These are phyloP conservation scores for Tricholaema leucomelas DNA, from an alignment of 2,113 vertebrate genomes.

Conservation along the genomic window DNA sequence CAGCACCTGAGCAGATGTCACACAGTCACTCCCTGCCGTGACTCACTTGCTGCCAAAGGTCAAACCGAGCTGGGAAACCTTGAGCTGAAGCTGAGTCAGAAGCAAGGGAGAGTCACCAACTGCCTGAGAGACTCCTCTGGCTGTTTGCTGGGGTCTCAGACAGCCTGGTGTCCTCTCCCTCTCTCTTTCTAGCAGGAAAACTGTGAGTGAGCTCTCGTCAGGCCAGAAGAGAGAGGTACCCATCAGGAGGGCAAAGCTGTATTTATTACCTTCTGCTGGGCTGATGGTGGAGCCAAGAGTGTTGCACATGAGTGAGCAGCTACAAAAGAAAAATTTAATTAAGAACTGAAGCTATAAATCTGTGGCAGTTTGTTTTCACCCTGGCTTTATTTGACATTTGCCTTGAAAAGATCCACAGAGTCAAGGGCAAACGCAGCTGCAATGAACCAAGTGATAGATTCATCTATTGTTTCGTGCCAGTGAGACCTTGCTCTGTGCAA, in stretches of 20 bases:
- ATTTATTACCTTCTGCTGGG: neutral
- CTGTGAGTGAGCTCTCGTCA: neutral
- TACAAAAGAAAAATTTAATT: slow-evolving; percentile 52
- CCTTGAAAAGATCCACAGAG: slow-evolving; percentile 18
- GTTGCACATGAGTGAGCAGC: slow-evolving; percentile 18
- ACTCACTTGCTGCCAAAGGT: neutral
- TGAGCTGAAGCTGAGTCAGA: neutral
- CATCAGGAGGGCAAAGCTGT: neutral
- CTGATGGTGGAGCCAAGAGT: neutral
- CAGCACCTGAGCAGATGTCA: neutral
- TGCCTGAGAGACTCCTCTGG: neutral
- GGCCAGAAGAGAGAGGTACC: neutral
- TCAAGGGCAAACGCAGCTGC: neutral
- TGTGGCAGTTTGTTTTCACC: slow-evolving; percentile 13
- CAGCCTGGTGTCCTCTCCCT: neutral
- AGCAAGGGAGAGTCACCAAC: neutral
- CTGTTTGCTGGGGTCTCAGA: rapidly evolving
- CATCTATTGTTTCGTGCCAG: neutral
- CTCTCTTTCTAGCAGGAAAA: neutral
- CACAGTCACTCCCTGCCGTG: rapidly evolving
- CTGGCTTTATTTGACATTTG: slow-evolving; percentile 15
- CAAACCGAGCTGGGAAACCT: neutral
- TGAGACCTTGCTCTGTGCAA: neutral
- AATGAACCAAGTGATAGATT: neutral
- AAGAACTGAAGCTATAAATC: slow-evolving; percentile 40